phyloP scores from a whole-genome alignment of 2,797 vertebrate genomes.

The Pangasius larnaudii region DNA sequence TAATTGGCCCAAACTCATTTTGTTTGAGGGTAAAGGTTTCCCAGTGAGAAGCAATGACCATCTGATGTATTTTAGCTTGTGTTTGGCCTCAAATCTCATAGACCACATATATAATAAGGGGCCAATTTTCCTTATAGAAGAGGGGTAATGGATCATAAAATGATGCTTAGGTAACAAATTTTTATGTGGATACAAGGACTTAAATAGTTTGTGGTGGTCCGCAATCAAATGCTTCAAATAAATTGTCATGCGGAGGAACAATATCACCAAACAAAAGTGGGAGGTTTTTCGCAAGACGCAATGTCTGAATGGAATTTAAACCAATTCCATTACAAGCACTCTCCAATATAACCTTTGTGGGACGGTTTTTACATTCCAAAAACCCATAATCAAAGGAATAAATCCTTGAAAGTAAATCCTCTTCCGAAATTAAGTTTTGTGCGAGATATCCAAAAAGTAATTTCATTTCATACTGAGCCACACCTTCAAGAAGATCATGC shows the following conservation, averaged over 20 bases:
- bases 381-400: constrained; percentile 52
- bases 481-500: constrained; percentile 53
- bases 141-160: not conserved
- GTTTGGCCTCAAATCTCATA: not conserved
- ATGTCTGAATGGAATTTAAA: constrained; percentile 30
- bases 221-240: constrained; percentile 1
- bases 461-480: constrained; percentile 52
- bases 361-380: constrained; percentile 17
- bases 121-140: not conserved
- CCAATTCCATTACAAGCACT: constrained; percentile 14
- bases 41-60: constrained; percentile 5
- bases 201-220: constrained; percentile 18
- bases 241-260: not conserved
- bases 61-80: not conserved
- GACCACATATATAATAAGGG: not conserved
- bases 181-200: not conserved
- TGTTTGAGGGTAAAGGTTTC: constrained; percentile 4
- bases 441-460: constrained; percentile 51
- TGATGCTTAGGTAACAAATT: not conserved
- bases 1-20: too few relatives aligned
- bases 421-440: constrained; percentile 1
- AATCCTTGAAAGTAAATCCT: constrained; percentile 31
- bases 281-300: constrained; percentile 18
- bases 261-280: constrained; percentile 21
- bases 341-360: constrained; percentile 29